Conservation (phyloP, 2,888 invertebrate genomes). For the Carcina quercana region DNA sequence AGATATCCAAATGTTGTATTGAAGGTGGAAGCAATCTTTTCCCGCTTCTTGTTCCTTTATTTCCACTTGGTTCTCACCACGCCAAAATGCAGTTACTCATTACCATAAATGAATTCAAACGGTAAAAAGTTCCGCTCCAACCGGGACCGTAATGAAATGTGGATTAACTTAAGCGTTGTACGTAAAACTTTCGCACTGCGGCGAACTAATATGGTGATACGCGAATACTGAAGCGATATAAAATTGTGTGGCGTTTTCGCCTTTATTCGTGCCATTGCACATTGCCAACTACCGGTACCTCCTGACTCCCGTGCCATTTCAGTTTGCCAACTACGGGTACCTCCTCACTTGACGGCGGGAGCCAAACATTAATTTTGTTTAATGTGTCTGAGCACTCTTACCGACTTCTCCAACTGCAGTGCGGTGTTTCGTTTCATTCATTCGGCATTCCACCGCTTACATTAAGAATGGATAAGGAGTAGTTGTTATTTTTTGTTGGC, state of each 20-base stretch:
- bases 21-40: too few species aligned
- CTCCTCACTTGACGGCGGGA: conserved; percentile 63
- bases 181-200: conserved; percentile 38
- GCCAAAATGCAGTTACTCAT: too few species aligned
- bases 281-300: conserved; percentile 57
- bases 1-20: too few species aligned
- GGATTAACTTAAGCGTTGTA: conserved; percentile 36
- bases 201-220: conserved; percentile 50
- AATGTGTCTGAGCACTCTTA: conserved; percentile 72
- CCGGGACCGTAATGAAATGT: conserved; percentile 44
- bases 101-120: conserved; percentile 13
- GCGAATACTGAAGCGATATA: conserved; percentile 47
- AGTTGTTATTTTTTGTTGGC: conserved; percentile 52
- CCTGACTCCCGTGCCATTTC: conserved; percentile 26
- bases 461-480: conserved; percentile 65
- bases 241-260: conserved; percentile 55
- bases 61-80: too few species aligned
- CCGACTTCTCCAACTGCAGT: conserved; percentile 60
- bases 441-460: conserved; percentile 55
- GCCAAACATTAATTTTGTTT: conserved; percentile 74
- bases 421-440: conserved; percentile 71
- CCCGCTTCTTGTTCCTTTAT: too few species aligned
- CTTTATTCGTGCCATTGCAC: conserved; percentile 66
- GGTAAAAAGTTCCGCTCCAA: conserved; percentile 26
- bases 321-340: conserved; percentile 45